Evolutionary conservation across 2,888 invertebrate genomes (phyloP), one percentile per base, ranked within the genome.

Genomic region (Perizoma affinitatum): DNA sequence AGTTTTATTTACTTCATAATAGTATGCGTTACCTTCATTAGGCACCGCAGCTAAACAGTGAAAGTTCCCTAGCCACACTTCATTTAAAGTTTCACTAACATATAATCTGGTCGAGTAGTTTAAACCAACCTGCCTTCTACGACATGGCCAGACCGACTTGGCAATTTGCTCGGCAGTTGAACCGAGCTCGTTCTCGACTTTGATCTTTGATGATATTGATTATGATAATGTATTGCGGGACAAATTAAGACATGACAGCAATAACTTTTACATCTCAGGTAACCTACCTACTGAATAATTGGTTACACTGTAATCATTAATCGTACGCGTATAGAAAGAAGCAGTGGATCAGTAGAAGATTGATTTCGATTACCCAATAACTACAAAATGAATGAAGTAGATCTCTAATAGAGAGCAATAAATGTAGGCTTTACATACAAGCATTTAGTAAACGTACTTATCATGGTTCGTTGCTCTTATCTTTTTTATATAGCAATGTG

Each of bases 21-120:
- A 55, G 47, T 53, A 58, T 36, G 51, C 35, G 44, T 50, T 50
- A 58, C 66, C 65, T 70, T 70, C 63, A 71, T 72, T 70, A 67
- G 59, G 52, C 56, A 68, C 65, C 72, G 69, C 76, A 68, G 71
- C 75, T 76, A 76, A 79, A 72, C 67, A 78, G 86, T 83, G 87
- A 89, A 88, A 88, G 87, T 83, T 56, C 42, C 44, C 49, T 52
- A 58, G 58, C 44, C 54, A 53, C 55, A 58, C 53, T 64, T 65
- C 50, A 72, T 83, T 80, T 75, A 70, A 62, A 83, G 83, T 89
- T 88, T 88, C 86, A 83, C 86, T 74, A 69, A 74, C 84, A 84
- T 59, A 71, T 74, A 76, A 86, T 86, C 84, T 79, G 72, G 79
- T 80, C 79, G 50, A 54, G 44, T 53, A 45, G 44, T 46, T 40